These are phyloP conservation scores for Numenius phaeopus DNA, from an alignment of 2,797 vertebrate genomes.

Conservation along the genomic window DNA sequence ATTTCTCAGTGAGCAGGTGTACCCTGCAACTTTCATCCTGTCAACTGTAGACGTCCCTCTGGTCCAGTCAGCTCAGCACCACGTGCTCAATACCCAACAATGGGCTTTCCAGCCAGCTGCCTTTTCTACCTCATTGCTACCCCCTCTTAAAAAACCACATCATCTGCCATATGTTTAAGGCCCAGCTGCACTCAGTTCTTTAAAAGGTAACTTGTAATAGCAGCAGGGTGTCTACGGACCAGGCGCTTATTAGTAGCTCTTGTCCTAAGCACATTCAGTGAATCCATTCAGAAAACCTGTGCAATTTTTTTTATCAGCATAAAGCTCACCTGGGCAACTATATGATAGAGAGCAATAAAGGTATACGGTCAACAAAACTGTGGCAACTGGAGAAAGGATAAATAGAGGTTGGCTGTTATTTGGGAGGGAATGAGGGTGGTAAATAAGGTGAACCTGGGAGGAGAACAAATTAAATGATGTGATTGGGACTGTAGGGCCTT, in stretches of 20 bases:
- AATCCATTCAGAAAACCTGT: background rate
- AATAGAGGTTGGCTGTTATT: background rate
- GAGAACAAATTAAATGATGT: background rate
- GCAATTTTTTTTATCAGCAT: background rate
- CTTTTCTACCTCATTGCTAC: background rate
- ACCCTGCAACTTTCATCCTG: background rate
- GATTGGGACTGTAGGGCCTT: background rate
- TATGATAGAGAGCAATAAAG: background rate
- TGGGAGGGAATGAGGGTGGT: background rate
- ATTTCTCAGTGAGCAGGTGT: background rate
- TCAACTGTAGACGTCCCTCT: background rate
- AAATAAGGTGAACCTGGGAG: background rate
- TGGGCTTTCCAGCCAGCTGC: accelerated
- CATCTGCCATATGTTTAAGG: background rate
- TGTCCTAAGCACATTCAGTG: background rate
- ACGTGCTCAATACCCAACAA: background rate
- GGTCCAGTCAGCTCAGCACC: background rate
- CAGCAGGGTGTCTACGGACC: background rate
- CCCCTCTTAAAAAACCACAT: background rate
- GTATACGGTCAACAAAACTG: background rate
- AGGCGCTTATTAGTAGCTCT: background rate
- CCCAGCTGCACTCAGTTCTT: background rate
- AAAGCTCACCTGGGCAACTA: background rate
- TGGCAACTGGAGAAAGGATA: background rate
- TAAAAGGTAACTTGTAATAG: background rate